Evolutionary conservation across 2,797 vertebrate species (phyloP), one percentile per base, ranked within the genome.

Genomic region (Myotis myotis): DNA sequence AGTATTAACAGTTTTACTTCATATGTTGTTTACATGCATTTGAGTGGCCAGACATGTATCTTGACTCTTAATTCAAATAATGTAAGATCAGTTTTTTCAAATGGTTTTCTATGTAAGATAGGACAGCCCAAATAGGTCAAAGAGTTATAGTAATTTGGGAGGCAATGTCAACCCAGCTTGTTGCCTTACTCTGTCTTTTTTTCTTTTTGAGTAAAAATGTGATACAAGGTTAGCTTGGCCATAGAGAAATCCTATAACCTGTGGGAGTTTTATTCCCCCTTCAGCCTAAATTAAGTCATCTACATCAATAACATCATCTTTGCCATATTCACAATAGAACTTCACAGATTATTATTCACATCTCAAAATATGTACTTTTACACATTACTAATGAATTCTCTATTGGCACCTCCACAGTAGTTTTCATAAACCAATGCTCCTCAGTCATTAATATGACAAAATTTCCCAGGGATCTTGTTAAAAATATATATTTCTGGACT

Each of bases 61-160:
- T 93, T 55, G 15, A 95, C 93, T 38, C 19, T 84, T 76, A 94
- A 53, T 83, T 28, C 62, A 95, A 95, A 75, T 36, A 53, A 88
- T 49, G 33, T 41, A 96, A 15, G 25, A 92, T 87, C 8, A 64
- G n/a, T 89, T 36, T 19, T 28, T 89, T 95, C 62, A 71, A 82
- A 93, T 68, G 23, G 7, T 17, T 87, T 79, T 55, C 36, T 13
- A 53, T 76, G 38, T 83, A 57, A 82, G 3, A 15, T 79, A 64
- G 60, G 38, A 55, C 7, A 89, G 30, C 22, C 23, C 1, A 74
- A 20, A 47, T 44, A 81, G 8, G 6, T 68, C 47, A 62, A 90
- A 81, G n/a, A 33, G 30, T 23, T 93, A 71, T 2, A 71, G 19
- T 41, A 81, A 70, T 90, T 89, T 78, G 51, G 13, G 25, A 93